These are phyloP conservation scores for Amphiprion clarkii DNA, from an alignment of 2,797 vertebrate genomes.

Conservation along the genomic window DNA sequence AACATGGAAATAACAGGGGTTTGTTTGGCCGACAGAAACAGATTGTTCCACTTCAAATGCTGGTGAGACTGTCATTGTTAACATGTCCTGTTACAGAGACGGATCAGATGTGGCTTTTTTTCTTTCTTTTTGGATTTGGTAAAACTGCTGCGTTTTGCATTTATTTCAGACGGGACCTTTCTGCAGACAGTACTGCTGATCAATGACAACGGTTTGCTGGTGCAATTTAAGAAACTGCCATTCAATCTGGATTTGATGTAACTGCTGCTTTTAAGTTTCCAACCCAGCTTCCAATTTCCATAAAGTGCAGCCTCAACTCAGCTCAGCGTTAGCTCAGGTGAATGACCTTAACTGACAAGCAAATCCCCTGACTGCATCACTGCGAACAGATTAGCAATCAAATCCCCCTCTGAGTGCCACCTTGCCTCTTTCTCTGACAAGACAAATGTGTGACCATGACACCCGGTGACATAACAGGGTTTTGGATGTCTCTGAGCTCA, in stretches of 20 bases:
- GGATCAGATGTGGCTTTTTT: constrained; percentile 37
- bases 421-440: constrained; percentile 43
- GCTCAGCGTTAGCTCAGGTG: constrained; percentile 3
- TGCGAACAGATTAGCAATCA: constrained; percentile 41
- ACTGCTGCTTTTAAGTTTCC: background rate
- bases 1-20: constrained; percentile 29
- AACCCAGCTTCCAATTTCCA: constrained; percentile 13
- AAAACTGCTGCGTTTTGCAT: constrained; percentile 1
- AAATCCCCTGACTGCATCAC: constrained; percentile 36
- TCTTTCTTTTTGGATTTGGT: background rate
- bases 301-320: background rate
- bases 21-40: constrained; percentile 23
- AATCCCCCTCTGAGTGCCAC: constrained; percentile 44
- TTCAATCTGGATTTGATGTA: background rate
- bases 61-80: constrained; percentile 23
- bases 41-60: constrained; percentile 19
- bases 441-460: constrained; percentile 41
- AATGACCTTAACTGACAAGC: constrained; percentile 35
- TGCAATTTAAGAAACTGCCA: background rate
- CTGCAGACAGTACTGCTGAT: constrained; percentile 14
- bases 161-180: constrained; percentile 23
- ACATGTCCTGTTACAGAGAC: constrained; percentile 28
- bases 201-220: constrained; percentile 3
- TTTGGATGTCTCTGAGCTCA: constrained; percentile 23
- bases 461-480: constrained; percentile 42